phyloP scores from a whole-genome alignment of 2,113 vertebrate species.

The Protobothrops mucrosquamatus region DNA sequence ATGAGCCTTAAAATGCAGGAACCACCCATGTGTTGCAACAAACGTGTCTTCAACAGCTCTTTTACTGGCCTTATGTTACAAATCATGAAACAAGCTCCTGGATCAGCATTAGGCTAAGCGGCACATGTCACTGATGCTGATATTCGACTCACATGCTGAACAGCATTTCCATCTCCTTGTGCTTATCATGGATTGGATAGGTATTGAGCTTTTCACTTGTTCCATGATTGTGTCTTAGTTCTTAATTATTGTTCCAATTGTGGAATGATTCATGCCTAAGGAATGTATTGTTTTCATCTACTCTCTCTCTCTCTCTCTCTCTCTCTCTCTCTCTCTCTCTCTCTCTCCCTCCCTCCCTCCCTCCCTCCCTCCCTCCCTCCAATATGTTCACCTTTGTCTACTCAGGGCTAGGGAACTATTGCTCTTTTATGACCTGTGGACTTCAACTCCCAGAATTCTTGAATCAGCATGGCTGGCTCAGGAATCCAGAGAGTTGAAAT shows the following conservation, averaged over 20 bases:
- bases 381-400: not conserved
- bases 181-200: not conserved
- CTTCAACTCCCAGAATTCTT: not conserved
- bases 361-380: not conserved
- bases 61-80: not conserved
- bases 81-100: not conserved
- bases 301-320: too few species aligned
- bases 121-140: not conserved
- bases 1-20: not conserved
- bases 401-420: not conserved
- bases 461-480: not conserved
- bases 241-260: not conserved
- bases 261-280: not conserved
- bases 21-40: not conserved
- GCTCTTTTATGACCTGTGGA: not conserved
- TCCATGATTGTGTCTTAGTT: not conserved
- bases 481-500: not conserved
- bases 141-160: not conserved
- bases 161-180: not conserved
- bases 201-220: not conserved
- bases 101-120: not conserved
- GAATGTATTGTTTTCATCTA: not conserved
- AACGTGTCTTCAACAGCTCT: not conserved
- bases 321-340: not conserved
- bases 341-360: not conserved